These are phyloP conservation scores for Girardinus metallicus DNA, from an alignment of 2,797 vertebrate genomes.

Conservation along the genomic window DNA sequence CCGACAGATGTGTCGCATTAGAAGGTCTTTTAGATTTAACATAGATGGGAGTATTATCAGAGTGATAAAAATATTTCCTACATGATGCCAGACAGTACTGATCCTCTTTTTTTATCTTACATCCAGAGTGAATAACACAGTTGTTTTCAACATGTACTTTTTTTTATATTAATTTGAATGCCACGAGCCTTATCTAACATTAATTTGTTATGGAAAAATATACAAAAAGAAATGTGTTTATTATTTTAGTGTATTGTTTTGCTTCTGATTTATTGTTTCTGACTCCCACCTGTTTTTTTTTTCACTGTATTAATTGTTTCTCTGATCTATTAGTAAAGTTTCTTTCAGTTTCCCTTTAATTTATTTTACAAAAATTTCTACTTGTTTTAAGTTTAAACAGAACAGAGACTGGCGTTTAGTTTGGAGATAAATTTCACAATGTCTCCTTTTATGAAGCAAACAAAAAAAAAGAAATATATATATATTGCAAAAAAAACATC, in stretches of 20 bases:
- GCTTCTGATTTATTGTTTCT: background rate
- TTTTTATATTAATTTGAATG: background rate
- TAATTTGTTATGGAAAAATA: slow-evolving; percentile 3
- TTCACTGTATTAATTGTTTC: background rate
- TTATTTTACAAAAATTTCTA: background rate
- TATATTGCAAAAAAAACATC: background rate
- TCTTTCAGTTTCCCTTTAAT: background rate
- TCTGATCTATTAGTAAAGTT: background rate
- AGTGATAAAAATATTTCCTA: slow-evolving; percentile 49
- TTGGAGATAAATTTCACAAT: background rate
- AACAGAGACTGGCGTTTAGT: background rate
- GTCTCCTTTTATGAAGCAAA: background rate
- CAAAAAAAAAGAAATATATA: no score
- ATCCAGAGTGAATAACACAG: slow-evolving; percentile 47
- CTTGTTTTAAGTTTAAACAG: background rate
- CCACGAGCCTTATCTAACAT: slow-evolving; percentile 6
- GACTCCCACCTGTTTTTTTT: background rate
- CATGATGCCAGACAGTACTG: slow-evolving; percentile 52
- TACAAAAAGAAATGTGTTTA: background rate
- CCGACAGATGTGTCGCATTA: slow-evolving; percentile 76
- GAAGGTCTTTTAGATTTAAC: slow-evolving; percentile 66
- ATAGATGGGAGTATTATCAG: slow-evolving; percentile 60
- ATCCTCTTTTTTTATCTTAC: slow-evolving; percentile 70
- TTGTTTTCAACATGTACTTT: slow-evolving; percentile 17
- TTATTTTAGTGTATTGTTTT: slow-evolving; percentile 8